phyloP scores from a whole-genome alignment of 1,140 invertebrate genomes.

The Caligus rogercresseyi region DNA sequence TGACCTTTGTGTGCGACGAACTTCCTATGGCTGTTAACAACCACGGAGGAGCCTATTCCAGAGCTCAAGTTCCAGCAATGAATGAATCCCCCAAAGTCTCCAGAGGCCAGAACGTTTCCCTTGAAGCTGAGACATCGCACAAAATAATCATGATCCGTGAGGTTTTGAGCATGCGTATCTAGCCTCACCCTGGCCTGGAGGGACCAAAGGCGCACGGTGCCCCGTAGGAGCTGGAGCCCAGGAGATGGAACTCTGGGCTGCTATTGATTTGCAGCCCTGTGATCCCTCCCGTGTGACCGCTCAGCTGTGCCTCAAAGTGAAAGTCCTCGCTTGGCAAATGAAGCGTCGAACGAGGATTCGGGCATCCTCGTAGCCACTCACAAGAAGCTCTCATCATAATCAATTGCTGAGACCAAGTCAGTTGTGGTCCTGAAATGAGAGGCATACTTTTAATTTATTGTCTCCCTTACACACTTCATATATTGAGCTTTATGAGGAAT shows the following conservation, averaged over 20 bases:
- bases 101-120: neutral
- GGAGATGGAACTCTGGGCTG: neutral
- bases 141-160: constrained; percentile 2
- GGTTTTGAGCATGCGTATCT: too few relatives aligned
- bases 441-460: too few relatives aligned
- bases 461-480: too few relatives aligned
- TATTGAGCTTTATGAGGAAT: too few relatives aligned
- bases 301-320: neutral
- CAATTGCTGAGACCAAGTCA: constrained; percentile 11
- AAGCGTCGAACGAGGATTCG: neutral
- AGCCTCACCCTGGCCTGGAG: neutral
- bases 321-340: neutral
- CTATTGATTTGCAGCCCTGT: constrained; percentile 10
- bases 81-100: constrained; percentile 4
- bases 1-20: constrained; percentile 10
- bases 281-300: constrained; percentile 8
- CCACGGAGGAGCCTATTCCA: neutral
- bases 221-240: constrained; percentile 3
- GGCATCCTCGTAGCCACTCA: constrained; percentile 8
- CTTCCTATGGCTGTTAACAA: neutral
- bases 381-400: constrained; percentile 1
- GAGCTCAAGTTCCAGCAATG: constrained; percentile 4
- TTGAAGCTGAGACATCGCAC: neutral
- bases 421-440: constrained; percentile 2
- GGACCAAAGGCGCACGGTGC: constrained; percentile 5